These are phyloP conservation scores for Pandemis corylana DNA, from an alignment of 2,888 invertebrate genomes.

Conservation along the genomic window DNA sequence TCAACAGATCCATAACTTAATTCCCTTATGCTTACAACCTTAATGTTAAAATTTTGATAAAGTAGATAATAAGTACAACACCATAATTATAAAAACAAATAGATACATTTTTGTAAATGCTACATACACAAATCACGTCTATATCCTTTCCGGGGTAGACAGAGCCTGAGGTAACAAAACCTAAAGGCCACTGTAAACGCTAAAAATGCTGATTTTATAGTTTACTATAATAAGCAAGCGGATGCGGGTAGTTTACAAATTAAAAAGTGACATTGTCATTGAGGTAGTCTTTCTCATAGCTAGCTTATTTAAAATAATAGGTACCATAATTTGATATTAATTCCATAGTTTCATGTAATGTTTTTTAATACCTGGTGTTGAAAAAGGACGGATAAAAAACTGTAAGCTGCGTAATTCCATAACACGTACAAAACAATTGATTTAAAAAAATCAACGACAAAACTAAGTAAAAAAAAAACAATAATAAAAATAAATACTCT, in stretches of 20 bases:
- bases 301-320: background rate
- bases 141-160: too few species aligned
- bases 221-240: background rate
- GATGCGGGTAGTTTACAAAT: background rate
- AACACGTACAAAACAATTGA: background rate
- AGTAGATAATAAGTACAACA: constrained; percentile 30
- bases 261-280: background rate
- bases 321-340: too few species aligned
- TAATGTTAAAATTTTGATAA: background rate
- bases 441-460: constrained; percentile 1
- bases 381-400: constrained; percentile 15
- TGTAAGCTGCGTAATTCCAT: too few species aligned
- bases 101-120: constrained; percentile 17
- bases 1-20: constrained; percentile 42
- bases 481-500: constrained; percentile 12
- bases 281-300: background rate
- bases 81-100: background rate
- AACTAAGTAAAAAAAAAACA: constrained; percentile 11
- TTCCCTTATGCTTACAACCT: constrained; percentile 11
- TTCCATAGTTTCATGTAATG: background rate
- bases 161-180: too few species aligned
- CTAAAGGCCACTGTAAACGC: too few species aligned
- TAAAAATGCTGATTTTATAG: constrained; percentile 13
- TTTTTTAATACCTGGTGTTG: background rate
- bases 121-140: too few species aligned